Evolutionary conservation across 1,140 invertebrate species (phyloP), one percentile per base, ranked within the genome.

Genomic region (Drosophila oshimai): DNA sequence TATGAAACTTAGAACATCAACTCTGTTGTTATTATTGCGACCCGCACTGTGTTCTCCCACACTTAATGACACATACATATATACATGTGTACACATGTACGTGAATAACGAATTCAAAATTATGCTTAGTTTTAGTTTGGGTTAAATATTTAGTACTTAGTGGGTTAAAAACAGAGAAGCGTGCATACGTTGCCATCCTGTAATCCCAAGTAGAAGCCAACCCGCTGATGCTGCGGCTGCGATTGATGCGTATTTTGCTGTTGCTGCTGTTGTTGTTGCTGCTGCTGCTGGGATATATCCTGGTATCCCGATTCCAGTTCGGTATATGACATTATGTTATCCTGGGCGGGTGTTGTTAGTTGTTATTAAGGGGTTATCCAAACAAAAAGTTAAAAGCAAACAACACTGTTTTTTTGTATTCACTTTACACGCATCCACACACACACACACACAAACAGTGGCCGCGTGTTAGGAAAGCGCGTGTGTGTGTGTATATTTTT

Each of bases 241-340:
- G 57, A 94, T 7, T 71, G 62, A 7, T 68, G 72, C 13, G 26
- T 6, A 18, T 22, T 41, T 1, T 68, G 54, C 9, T 69, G 33
- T 12, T 62, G 60, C 20, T 60, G 54, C n/a, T 64, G 79, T 37
- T 58, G 70, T 12, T 74, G 76, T 17, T 58, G 78, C 46, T 57
- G 62, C 39, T 55, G 60, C 12, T 60, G 55, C 89, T 95, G 94
- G 74, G 94, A 93, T 74, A 95, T 92, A 67, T 94, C 96, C 93
- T 96, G 96, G 93, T 97, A 97, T 54, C 96, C 96, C 93, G 96
- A 95, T 93, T 97, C 96, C 79, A 97, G 91, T 93, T 97, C 96
- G 89, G 96, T 96, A 92, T 97, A 97, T 91, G 96, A 97, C 96
- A 97, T 74, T n/a, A n/a, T n/a, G 9, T 54, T 12, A 41, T 41